A percentile compares a stretch with the other conserved stretches of the same genome.
These are phyloP conservation scores for Mus minutoides DNA, from an alignment of 2,797 vertebrate species.

Conservation along the genomic window DNA sequence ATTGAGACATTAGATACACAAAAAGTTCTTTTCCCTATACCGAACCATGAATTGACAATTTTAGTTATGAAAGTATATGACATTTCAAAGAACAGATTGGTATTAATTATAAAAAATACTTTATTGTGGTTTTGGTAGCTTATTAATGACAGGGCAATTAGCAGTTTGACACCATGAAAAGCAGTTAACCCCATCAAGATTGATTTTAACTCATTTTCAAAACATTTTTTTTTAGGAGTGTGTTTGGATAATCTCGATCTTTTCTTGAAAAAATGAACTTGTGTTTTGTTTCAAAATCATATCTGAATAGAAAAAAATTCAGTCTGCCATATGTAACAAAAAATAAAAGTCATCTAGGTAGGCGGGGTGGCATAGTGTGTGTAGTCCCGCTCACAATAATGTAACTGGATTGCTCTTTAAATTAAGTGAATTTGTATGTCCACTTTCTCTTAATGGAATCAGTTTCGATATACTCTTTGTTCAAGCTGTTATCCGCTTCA, in stretches of 20 bases:
- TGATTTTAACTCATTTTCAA: conserved; percentile 84
- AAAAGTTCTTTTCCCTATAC: not conserved
- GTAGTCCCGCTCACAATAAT: conserved; percentile 76
- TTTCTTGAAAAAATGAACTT: conserved; percentile 78
- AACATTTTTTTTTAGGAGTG: conserved; percentile 80
- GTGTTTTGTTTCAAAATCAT: conserved; percentile 74
- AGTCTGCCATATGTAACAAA: conserved; percentile 81
- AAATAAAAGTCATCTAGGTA: conserved; percentile 72
- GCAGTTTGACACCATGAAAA: conserved; percentile 84
- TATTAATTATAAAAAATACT: conserved; percentile 70
- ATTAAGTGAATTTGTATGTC: conserved; percentile 88
- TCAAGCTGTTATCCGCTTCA: conserved; percentile 91
- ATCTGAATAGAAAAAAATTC: conserved; percentile 71
- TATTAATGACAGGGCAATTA: conserved; percentile 82
- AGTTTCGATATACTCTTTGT: conserved; percentile 90
- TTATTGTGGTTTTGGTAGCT: conserved; percentile 67
- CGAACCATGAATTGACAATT: conserved; percentile 24
- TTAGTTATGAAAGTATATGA: conserved; percentile 71
- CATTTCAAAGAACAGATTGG: conserved; percentile 75
- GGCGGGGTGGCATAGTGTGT: conserved; percentile 32
- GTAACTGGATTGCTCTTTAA: conserved; percentile 87
- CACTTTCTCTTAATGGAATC: conserved; percentile 88
- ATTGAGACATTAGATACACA: conserved; percentile 19
- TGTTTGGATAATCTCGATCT: conserved; percentile 78
- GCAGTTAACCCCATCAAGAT: conserved; percentile 77